Evolutionary conservation across 1,140 invertebrate species (phyloP), one percentile per base, ranked within the genome.

Genomic region (Saccostrea glomerata): DNA sequence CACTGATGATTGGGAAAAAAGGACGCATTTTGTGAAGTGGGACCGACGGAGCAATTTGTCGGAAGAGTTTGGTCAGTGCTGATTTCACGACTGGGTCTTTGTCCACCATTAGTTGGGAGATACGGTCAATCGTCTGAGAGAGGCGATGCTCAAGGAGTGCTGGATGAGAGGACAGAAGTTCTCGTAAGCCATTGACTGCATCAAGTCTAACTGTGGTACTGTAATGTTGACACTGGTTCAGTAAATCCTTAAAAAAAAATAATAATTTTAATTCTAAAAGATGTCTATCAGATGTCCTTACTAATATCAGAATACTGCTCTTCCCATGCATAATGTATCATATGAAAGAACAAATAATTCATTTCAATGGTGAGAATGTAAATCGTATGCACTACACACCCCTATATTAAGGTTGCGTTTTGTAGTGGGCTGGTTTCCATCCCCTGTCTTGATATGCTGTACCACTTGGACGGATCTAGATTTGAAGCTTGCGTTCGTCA

Each of bases 401-500:
- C 96, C 96, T 0, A 97, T 94, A 93, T 97, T 97, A 0, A 98
- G 95, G 92, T 98, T 97, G 84, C 97, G 92, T 86, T 92, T 96
- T 40, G 97, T 97, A 47, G 97, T 95, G 56, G 97, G 96, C 91
- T 97, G 87, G 20, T 84, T 54, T 5, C 60, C 58, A 54, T 90
- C 89, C 66, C 73, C 96, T 3, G 95, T 94, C 55, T 95, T 95
- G 86, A 96, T 96, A 77, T 96, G 96, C 92, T 97, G 97, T 0
- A 98, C 94, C 63, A 98, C 96, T 12, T 98, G 95, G 91, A 99
- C 98, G 93, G 98, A 97, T 91, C 97, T 97, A 2, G 98, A 96
- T 96, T 98, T 98, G 92, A 98, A 98, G 91, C 97, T 96, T 0
- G 97, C 97, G 93, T 98, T 97, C 0, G 98, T 98, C 4, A 97